phyloP scores from a whole-genome alignment of 2,888 invertebrate species.

The Torymus texanus region DNA sequence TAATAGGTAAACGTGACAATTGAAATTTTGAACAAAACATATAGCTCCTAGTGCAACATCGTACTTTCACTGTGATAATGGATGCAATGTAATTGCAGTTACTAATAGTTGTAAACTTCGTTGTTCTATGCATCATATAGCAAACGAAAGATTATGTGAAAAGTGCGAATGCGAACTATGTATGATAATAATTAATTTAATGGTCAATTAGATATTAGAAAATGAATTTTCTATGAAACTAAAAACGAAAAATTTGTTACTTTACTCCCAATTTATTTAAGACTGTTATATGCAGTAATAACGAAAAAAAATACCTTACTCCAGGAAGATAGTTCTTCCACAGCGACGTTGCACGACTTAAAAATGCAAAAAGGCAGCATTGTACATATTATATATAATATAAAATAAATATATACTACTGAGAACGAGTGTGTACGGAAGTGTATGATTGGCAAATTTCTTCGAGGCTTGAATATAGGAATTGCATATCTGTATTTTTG shows the following conservation, averaged over 20 bases:
- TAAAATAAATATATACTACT: conserved; percentile 33
- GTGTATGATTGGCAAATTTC: conserved; percentile 54
- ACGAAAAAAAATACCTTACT: conserved; percentile 21
- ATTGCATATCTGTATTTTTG: conserved; percentile 63
- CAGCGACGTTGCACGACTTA: conserved; percentile 16
- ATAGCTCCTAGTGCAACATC: conserved; percentile 48
- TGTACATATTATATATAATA: conserved; percentile 41
- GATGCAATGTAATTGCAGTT: conserved; percentile 58
- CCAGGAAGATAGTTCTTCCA: conserved; percentile 35
- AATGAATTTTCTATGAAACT: conserved; percentile 45
- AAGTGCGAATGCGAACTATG: conserved; percentile 15
- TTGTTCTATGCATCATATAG: conserved; percentile 39
- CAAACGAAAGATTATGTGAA: conserved; percentile 23
- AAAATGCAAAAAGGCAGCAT: conserved; percentile 17
- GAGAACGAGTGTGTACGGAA: conserved; percentile 47
- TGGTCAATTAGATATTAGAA: conserved; percentile 42
- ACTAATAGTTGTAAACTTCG: conserved; percentile 48
- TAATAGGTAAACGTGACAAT: conserved; percentile 25
- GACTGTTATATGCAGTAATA: conserved; percentile 43
- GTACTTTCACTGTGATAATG: conserved; percentile 56
- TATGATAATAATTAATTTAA: conserved; percentile 33
- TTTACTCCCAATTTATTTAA: conserved; percentile 43
- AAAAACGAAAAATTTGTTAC: conserved; percentile 29
- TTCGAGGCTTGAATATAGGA: conserved; percentile 53
- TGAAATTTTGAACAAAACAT: conserved; percentile 44